Percentiles rank a stretch among this genome's conserved stretches.
phyloP scores from a whole-genome alignment of 2,113 vertebrate species.

The Megatriorchis doriae region DNA sequence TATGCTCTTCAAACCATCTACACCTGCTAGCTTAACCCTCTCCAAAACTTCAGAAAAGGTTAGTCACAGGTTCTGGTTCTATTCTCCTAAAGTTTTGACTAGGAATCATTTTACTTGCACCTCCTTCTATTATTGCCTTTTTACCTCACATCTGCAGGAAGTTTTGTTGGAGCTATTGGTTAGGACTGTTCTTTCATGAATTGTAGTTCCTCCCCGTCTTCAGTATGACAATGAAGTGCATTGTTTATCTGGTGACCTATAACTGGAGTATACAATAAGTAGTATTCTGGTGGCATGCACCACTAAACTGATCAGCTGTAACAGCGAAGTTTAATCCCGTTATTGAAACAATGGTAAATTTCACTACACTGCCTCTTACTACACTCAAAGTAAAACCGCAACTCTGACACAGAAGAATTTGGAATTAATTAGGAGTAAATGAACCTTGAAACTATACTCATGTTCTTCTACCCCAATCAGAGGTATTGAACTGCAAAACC shows the following conservation, averaged over 20 bases:
- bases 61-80: background rate
- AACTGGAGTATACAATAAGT: background rate
- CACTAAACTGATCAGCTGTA: background rate
- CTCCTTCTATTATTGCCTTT: background rate
- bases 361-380: background rate
- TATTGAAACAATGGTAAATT: background rate
- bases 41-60: background rate
- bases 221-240: rapidly evolving
- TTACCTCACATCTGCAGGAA: background rate
- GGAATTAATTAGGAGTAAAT: background rate
- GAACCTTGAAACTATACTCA: rapidly evolving
- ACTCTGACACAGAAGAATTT: background rate
- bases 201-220: rapidly evolving
- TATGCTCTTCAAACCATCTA: background rate
- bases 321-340: rapidly evolving
- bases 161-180: background rate
- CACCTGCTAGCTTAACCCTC: background rate
- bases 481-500: background rate
- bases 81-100: rapidly evolving
- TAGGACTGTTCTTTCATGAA: background rate
- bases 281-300: rapidly evolving
- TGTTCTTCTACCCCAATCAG: background rate
- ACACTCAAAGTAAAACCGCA: background rate
- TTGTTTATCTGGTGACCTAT: rapidly evolving
- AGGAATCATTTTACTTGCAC: background rate